Evolutionary conservation across 2,888 invertebrate species (phyloP).

Genomic region (Pimpla rufipes): DNA sequence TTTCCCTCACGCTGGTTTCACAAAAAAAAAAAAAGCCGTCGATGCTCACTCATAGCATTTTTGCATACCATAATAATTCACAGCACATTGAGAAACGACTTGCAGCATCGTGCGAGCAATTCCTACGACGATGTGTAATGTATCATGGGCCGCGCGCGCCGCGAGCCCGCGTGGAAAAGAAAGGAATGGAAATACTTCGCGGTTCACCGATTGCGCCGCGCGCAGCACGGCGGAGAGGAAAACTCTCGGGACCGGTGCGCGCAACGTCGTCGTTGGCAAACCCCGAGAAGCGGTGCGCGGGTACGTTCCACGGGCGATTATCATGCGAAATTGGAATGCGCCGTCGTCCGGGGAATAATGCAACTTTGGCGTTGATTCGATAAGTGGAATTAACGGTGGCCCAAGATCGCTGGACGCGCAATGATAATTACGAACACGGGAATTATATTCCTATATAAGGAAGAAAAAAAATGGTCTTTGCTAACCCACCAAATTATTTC

Average conservation of each 20-base stretch:
- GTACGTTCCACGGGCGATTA: conserved; percentile 37
- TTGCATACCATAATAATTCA: conserved; percentile 18
- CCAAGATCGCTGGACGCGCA: neutral
- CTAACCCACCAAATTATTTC: neutral
- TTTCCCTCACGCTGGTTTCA: neutral
- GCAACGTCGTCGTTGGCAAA: conserved; percentile 41
- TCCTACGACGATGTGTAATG: conserved; percentile 39
- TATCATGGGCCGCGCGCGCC: conserved; percentile 58
- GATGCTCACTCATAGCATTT: neutral
- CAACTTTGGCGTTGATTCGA: conserved; percentile 32
- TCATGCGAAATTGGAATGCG: conserved; percentile 31
- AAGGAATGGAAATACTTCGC: conserved; percentile 68
- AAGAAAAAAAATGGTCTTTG: neutral
- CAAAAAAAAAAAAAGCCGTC: neutral
- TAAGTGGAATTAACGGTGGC: conserved; percentile 1
- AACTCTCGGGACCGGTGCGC: conserved; percentile 25
- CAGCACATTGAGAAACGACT: conserved; percentile 30
- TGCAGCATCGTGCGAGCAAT: conserved; percentile 28
- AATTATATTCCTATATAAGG: neutral
- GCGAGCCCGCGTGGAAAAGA: conserved; percentile 63
- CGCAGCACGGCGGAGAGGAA: conserved; percentile 53
- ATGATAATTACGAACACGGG: neutral
- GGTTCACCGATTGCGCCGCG: conserved; percentile 68
- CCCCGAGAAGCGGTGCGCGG: neutral
- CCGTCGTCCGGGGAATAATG: conserved; percentile 6